A percentile compares a stretch with the other conserved stretches of the same genome.
Evolutionary conservation across 2,113 vertebrate genomes (phyloP).

Genomic region (Sus scrofa): T2T-Sscrofa CM000820.6:116066001-116066500

Average conservation of each 20-base stretch:
- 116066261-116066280: background rate
- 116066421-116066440: no score
- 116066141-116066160: background rate
- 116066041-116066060: background rate
- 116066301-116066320: background rate
- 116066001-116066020: background rate
- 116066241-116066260: background rate
- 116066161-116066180: background rate
- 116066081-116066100: background rate
- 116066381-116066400: no score
- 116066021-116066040: background rate
- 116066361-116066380: no score
- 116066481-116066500: no score
- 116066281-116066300: background rate
- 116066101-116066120: no score
- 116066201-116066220: background rate
- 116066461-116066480: no score
- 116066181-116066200: background rate
- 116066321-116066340: no score
- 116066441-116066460: no score
- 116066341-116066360: no score
- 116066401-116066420: no score
- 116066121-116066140: rapidly evolving
- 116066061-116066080: background rate
- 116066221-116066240: background rate